These are phyloP conservation scores for Hyposoter dolosus DNA, from an alignment of 2,888 invertebrate genomes.

Conservation along the genomic window DNA sequence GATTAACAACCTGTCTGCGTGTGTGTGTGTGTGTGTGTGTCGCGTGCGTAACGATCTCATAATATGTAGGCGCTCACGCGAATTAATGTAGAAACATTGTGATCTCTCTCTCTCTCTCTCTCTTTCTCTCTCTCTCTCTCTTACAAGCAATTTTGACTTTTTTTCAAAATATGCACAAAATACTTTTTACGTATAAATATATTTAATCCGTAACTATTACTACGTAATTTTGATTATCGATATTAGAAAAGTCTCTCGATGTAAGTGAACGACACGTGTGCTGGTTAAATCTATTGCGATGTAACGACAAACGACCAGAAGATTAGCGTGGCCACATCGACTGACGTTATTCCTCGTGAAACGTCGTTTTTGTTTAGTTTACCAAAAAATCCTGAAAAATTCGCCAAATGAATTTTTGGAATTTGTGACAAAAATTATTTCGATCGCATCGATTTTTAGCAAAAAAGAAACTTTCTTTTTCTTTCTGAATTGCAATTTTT, in stretches of 20 bases:
- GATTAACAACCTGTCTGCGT: slow-evolving; percentile 4
- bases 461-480: not conserved
- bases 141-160: slow-evolving; percentile 34
- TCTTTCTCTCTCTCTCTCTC: slow-evolving; percentile 23
- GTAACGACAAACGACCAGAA: not conserved
- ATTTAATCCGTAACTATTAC: slow-evolving; percentile 5
- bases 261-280: slow-evolving; percentile 9
- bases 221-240: slow-evolving; percentile 7
- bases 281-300: not conserved
- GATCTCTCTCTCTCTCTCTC: slow-evolving; percentile 24
- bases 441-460: too few species aligned
- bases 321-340: too few species aligned
- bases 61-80: slow-evolving; percentile 8
- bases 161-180: slow-evolving; percentile 60
- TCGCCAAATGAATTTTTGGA: too few species aligned
- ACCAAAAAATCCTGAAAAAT: too few species aligned
- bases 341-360: too few species aligned
- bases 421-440: too few species aligned
- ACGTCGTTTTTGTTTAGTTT: too few species aligned
- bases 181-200: slow-evolving; percentile 26
- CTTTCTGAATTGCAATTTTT: not conserved
- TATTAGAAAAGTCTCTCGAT: slow-evolving; percentile 41
- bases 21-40: too few species aligned
- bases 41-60: slow-evolving; percentile 46
- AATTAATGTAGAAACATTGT: slow-evolving; percentile 34